Evolutionary conservation across 2,113 vertebrate genomes (phyloP).

Genomic region (Corynorhinus townsendii): DNA sequence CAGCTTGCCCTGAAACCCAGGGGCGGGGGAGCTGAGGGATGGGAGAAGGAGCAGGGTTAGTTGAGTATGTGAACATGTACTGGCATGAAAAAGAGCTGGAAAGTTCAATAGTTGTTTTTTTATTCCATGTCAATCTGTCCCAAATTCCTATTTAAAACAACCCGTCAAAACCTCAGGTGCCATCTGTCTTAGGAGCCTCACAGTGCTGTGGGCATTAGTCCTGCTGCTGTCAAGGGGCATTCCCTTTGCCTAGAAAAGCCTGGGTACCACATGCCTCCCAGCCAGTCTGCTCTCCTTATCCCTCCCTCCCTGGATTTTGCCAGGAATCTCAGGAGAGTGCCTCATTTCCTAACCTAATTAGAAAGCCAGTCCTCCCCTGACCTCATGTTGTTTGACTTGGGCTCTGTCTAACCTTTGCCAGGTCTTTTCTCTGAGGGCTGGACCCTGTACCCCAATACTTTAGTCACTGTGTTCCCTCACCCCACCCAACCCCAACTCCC

Average conservation of each 20-base stretch:
- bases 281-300: too few relatives aligned
- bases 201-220: neutral
- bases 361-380: neutral
- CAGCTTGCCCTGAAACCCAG: neutral
- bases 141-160: neutral
- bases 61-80: too few relatives aligned
- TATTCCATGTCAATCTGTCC: neutral
- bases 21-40: neutral
- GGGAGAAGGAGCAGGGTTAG: neutral
- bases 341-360: neutral
- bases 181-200: too few relatives aligned
- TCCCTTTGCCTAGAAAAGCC: too few relatives aligned
- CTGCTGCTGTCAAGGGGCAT: neutral
- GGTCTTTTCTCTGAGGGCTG: neutral
- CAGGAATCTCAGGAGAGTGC: neutral
- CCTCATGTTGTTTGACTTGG: neutral
- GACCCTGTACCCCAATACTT: neutral
- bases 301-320: too few relatives aligned
- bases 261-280: neutral
- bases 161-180: neutral
- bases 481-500: too few relatives aligned
- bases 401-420: neutral
- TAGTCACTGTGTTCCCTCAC: neutral
- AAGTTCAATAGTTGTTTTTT: neutral
- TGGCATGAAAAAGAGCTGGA: neutral